Conservation (phyloP, 2,888 invertebrate genomes). For the Rugalucina vietnamica region DNA sequence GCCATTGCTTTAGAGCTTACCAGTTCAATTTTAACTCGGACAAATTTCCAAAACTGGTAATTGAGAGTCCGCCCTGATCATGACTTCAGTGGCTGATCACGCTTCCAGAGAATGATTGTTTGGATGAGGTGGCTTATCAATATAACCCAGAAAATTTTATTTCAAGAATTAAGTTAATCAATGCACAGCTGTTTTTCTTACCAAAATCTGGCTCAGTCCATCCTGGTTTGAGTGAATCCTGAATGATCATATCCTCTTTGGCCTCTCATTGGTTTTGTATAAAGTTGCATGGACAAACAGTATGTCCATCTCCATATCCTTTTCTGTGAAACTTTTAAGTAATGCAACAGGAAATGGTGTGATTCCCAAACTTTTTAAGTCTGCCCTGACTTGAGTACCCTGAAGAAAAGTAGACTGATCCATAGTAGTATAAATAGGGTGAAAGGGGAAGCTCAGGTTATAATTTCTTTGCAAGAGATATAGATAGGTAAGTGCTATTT, state of each 20-base stretch:
- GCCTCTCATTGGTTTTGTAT: no score
- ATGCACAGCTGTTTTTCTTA: constrained; percentile 8
- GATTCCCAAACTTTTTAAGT: no score
- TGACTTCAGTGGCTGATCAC: not conserved
- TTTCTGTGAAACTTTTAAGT: no score
- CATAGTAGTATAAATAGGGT: not conserved
- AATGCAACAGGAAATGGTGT: no score
- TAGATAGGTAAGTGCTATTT: not conserved
- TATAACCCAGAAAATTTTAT: constrained; percentile 2
- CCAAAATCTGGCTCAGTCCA: not conserved
- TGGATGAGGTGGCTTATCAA: not conserved
- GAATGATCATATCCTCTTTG: no score
- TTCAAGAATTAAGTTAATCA: constrained; percentile 11
- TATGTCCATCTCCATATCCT: no score
- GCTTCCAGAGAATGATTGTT: not conserved
- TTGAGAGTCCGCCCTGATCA: not conserved
- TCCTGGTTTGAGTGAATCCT: not conserved
- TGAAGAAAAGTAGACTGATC: not conserved
- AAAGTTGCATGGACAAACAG: no score
- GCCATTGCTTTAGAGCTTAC: not conserved
- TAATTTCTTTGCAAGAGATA: not conserved
- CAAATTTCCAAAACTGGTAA: not conserved
- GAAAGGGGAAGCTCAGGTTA: not conserved
- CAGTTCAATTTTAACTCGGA: not conserved
- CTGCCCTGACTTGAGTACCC: not conserved